A percentile compares a stretch with the other conserved stretches of the same genome.
Conservation (phyloP, 2,113 vertebrate genomes). For the Nibea albiflora region DNA sequence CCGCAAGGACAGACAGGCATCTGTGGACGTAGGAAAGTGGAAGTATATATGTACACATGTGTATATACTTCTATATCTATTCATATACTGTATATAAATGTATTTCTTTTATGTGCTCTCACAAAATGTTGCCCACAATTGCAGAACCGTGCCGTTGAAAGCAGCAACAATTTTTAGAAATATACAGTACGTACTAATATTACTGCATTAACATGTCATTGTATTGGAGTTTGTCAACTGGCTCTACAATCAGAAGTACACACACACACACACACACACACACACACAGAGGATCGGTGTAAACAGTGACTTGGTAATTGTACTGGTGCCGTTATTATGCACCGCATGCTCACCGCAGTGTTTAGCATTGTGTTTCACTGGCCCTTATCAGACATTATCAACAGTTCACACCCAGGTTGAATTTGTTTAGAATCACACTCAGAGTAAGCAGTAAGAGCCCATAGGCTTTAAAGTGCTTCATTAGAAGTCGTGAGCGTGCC, state of each 20-base stretch:
- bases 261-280: neutral
- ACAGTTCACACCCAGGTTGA: slow-evolving; percentile 63
- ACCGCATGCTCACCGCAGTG: slow-evolving; percentile 9
- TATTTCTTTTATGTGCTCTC: neutral
- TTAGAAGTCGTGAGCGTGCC: slow-evolving; percentile 56
- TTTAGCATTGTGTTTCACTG: slow-evolving; percentile 41
- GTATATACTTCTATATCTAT: neutral
- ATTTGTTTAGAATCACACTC: slow-evolving; percentile 66
- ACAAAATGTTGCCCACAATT: neutral
- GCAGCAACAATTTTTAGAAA: neutral
- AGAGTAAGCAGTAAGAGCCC: slow-evolving; percentile 59
- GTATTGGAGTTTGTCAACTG: neutral
- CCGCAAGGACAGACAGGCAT: neutral
- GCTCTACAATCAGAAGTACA: neutral
- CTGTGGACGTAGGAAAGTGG: too few species aligned
- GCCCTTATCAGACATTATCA: slow-evolving; percentile 63
- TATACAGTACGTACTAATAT: neutral
- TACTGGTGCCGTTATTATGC: slow-evolving; percentile 26
- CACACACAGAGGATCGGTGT: slow-evolving; percentile 1
- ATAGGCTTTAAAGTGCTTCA: slow-evolving; percentile 63
- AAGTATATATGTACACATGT: neutral
- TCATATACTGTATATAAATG: neutral
- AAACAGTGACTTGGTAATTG: slow-evolving; percentile 37
- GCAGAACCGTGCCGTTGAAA: neutral
- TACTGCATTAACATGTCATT: neutral